Evolutionary conservation across 2,888 invertebrate genomes (phyloP).

Genomic region (Marasmarcha lunaedactyla): DNA sequence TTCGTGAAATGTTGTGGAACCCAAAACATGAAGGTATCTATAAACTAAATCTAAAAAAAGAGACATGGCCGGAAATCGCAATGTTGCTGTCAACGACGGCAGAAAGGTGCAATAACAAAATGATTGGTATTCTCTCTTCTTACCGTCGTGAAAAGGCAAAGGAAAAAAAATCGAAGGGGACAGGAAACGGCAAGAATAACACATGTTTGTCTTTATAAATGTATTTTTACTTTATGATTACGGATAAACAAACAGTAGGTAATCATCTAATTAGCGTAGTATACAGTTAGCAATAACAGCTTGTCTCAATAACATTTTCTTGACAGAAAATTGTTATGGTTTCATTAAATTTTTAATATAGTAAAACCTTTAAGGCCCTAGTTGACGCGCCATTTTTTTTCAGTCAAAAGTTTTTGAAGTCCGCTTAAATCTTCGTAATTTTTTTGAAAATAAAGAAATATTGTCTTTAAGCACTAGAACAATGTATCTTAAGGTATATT

Average conservation of each 20-base stretch:
- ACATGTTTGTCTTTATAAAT: not conserved
- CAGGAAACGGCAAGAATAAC: conserved; percentile 13
- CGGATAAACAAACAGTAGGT: not conserved
- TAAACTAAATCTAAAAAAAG: conserved; percentile 11
- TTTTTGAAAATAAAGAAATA: too few relatives aligned
- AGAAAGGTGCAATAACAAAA: conserved; percentile 13
- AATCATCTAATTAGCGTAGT: too few relatives aligned
- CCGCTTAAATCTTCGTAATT: too few relatives aligned
- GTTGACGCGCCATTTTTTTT: too few relatives aligned
- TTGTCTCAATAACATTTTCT: too few relatives aligned
- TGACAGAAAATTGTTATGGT: too few relatives aligned
- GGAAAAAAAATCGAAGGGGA: conserved; percentile 13
- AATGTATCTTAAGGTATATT: not conserved
- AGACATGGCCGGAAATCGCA: conserved; percentile 14
- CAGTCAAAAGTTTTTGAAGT: too few relatives aligned
- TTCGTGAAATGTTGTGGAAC: conserved; percentile 15
- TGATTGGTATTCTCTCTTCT: conserved; percentile 9
- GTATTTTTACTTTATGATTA: too few relatives aligned
- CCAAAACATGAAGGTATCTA: conserved; percentile 13
- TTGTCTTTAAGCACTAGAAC: too few relatives aligned
- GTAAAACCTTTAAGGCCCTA: too few relatives aligned
- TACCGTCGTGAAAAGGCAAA: conserved; percentile 13
- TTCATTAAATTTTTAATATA: too few relatives aligned
- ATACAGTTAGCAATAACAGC: too few relatives aligned
- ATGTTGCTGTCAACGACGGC: conserved; percentile 11